phyloP scores from a whole-genome alignment of 64 coral and sea anemone species.

The Platygyra sinensis region DNA sequence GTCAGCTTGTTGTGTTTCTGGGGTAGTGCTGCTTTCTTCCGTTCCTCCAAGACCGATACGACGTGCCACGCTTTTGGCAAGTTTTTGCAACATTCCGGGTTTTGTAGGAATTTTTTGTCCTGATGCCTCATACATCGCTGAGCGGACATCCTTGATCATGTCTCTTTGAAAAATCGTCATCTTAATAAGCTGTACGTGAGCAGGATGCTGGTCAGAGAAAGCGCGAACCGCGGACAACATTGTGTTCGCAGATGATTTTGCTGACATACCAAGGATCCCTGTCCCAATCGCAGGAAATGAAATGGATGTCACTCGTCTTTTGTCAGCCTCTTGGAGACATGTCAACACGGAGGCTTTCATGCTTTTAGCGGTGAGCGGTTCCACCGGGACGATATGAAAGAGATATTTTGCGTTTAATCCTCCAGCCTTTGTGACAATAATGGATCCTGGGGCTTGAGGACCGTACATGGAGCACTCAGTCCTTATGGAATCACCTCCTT shows the following conservation, averaged over 20 bases:
- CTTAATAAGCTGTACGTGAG: slow-evolving; percentile 39
- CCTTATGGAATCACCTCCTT: background rate
- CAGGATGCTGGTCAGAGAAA: background rate
- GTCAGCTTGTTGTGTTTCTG: background rate
- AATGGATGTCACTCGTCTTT: slow-evolving; percentile 14
- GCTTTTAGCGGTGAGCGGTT: background rate
- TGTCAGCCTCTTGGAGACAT: slow-evolving; percentile 35
- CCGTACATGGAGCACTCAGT: background rate
- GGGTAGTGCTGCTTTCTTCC: background rate
- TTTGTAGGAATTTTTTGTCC: background rate
- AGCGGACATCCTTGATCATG: slow-evolving; percentile 56
- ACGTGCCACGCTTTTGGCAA: background rate
- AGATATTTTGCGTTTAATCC: background rate
- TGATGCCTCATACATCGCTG: background rate
- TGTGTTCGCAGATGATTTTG: slow-evolving; percentile 18
- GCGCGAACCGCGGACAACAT: slow-evolving; percentile 14
- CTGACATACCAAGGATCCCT: slow-evolving; percentile 26
- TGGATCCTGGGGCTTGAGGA: slow-evolving; percentile 9
- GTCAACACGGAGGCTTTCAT: slow-evolving; percentile 11
- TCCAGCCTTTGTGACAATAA: slow-evolving; percentile 27
- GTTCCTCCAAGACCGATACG: background rate
- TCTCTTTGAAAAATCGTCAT: slow-evolving; percentile 52
- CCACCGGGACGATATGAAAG: slow-evolving; percentile 27
- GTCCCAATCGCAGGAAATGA: slow-evolving; percentile 68
- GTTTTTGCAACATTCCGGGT: background rate